Conservation (phyloP, 1,140 invertebrate species). For the Zaprionus camerounensis region DNA sequence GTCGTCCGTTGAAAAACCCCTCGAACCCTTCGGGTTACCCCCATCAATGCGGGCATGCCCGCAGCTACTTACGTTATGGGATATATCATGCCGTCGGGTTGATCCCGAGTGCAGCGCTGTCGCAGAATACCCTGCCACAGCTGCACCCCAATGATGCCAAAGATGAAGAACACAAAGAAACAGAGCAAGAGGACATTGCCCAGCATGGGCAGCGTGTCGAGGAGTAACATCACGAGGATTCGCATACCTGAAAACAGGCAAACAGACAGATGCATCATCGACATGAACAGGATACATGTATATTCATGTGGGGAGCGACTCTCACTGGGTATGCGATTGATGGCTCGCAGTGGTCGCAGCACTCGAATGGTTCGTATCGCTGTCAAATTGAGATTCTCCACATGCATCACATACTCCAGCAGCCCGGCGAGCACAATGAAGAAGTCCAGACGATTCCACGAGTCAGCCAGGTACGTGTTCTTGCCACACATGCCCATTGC, state of each 20-base stretch:
- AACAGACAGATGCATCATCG: background rate
- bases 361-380: constrained; percentile 99
- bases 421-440: constrained; percentile 98
- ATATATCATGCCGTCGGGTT: constrained; percentile 88
- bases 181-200: constrained; percentile 99
- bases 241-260: constrained; percentile 92
- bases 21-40: background rate
- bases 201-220: constrained; percentile 99
- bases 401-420: constrained; percentile 96
- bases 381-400: constrained; percentile 99
- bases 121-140: constrained; percentile 98
- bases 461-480: constrained; percentile 97
- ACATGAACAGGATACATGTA: background rate
- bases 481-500: constrained; percentile 99
- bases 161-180: constrained; percentile 99
- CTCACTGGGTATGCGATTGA: constrained; percentile 99
- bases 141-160: constrained; percentile 99
- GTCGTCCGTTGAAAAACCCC: constrained; percentile 34
- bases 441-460: constrained; percentile 99
- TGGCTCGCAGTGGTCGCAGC: constrained; percentile 96
- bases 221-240: constrained; percentile 98
- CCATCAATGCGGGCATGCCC: background rate
- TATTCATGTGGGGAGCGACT: background rate
- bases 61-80: constrained; percentile 88
- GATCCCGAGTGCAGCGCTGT: constrained; percentile 95